These are phyloP conservation scores for Burhinus bistriatus DNA, from an alignment of 2,113 vertebrate genomes.

Conservation along the genomic window DNA sequence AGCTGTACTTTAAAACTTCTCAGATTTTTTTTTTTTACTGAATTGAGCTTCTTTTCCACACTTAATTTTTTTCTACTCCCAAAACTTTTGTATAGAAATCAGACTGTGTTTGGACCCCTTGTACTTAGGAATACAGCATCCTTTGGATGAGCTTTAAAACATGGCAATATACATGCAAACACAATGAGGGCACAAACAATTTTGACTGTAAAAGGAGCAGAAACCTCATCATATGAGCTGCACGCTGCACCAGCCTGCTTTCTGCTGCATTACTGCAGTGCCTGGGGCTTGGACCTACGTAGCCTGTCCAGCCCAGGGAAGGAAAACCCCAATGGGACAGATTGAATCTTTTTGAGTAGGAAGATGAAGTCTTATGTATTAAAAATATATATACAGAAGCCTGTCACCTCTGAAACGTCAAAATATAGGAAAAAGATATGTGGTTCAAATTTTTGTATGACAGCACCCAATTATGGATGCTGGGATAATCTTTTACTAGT, in stretches of 20 bases:
- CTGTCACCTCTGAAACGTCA: neutral
- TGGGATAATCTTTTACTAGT: neutral
- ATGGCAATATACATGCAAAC: neutral
- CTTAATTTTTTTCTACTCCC: neutral
- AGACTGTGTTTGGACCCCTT: neutral
- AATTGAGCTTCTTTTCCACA: neutral
- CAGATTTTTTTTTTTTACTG: neutral
- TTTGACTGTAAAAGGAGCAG: neutral
- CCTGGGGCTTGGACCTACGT: neutral
- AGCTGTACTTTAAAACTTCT: neutral
- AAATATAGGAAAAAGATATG: neutral
- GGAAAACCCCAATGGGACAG: neutral
- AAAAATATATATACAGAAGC: neutral
- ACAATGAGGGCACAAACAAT: neutral
- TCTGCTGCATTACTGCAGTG: neutral
- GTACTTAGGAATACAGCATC: neutral
- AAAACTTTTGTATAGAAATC: neutral
- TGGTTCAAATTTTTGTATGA: neutral
- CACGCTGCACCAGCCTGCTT: rapidly evolving
- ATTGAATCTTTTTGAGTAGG: neutral
- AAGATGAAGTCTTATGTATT: neutral
- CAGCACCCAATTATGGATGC: neutral
- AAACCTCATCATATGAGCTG: neutral
- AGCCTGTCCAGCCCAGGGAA: neutral
- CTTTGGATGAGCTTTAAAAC: neutral